A percentile compares a stretch with the other conserved stretches of the same genome.
phyloP scores from a whole-genome alignment of 2,888 invertebrate genomes.

The Leptothorax acervorum region DNA sequence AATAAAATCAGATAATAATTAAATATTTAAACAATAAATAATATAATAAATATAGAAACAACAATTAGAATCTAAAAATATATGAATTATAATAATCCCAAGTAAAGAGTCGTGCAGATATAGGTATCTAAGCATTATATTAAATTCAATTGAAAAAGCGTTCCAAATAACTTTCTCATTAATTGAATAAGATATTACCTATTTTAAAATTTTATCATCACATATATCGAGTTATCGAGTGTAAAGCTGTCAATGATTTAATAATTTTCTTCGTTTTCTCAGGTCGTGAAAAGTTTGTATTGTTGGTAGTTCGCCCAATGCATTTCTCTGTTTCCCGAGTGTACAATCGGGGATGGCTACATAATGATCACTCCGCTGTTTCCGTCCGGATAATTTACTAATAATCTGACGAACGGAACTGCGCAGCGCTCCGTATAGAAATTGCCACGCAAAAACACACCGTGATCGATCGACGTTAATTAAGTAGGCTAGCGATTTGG shows the following conservation, averaged over 20 bases:
- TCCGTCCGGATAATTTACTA: slow-evolving; percentile 17
- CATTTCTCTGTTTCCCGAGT: slow-evolving; percentile 1
- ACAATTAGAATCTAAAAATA: background rate
- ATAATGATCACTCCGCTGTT: slow-evolving; percentile 13
- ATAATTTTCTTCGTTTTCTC: slow-evolving; percentile 68
- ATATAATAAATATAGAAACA: background rate
- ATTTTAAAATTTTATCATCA: background rate
- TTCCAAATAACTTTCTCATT: background rate
- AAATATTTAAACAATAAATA: background rate
- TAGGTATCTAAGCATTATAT: background rate
- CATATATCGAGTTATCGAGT: background rate
- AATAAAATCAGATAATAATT: background rate
- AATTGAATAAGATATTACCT: background rate
- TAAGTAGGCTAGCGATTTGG: slow-evolving; percentile 7
- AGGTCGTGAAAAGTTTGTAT: slow-evolving; percentile 68
- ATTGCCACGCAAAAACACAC: background rate
- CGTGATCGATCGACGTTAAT: slow-evolving; percentile 31
- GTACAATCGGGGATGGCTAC: background rate
- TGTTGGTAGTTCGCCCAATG: slow-evolving; percentile 36
- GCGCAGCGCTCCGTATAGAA: background rate
- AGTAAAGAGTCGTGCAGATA: background rate
- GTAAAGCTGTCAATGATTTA: background rate
- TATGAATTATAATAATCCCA: background rate
- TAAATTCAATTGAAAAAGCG: background rate
- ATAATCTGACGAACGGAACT: slow-evolving; percentile 20